Evolutionary conservation across 23 tunicate species (phyloP).

Genomic region (Aplidium turbinatum): DNA sequence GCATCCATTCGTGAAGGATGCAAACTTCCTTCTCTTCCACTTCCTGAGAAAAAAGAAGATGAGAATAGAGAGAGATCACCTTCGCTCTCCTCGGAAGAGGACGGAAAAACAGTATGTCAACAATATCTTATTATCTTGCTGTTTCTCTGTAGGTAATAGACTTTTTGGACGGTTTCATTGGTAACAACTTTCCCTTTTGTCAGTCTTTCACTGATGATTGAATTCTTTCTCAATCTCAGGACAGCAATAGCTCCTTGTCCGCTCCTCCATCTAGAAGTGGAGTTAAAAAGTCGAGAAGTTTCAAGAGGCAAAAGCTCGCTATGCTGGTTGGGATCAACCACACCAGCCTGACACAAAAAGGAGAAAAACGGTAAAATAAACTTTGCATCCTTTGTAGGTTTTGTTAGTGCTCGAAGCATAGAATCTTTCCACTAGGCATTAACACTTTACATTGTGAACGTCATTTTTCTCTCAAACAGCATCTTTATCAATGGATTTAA

Average conservation of each 20-base stretch:
- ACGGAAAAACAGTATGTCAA: constrained; percentile 11
- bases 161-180: no score
- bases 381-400: no score
- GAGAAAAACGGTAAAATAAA: no score
- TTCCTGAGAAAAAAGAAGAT: constrained; percentile 21
- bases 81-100: constrained; percentile 25
- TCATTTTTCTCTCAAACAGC: no score
- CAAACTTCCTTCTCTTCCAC: constrained; percentile 39
- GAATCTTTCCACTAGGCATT: no score
- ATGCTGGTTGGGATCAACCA: constrained; percentile 50
- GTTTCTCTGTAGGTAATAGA: no score
- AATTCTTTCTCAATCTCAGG: constrained; percentile 7
- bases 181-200: no score
- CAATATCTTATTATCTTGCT: no score
- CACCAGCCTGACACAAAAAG: constrained; percentile 44
- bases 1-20: constrained; percentile 84
- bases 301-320: constrained; percentile 47
- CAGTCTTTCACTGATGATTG: no score
- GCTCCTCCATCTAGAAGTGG: constrained; percentile 30
- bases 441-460: no score
- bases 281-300: constrained; percentile 25
- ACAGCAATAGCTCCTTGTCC: constrained; percentile 37
- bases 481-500: no score
- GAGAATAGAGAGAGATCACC: constrained; percentile 21
- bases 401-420: no score